A percentile compares a stretch with the other conserved stretches of the same genome.
These are phyloP conservation scores for Hypomesus transpacificus DNA, from an alignment of 2,113 vertebrate species.

Conservation along the genomic window DNA sequence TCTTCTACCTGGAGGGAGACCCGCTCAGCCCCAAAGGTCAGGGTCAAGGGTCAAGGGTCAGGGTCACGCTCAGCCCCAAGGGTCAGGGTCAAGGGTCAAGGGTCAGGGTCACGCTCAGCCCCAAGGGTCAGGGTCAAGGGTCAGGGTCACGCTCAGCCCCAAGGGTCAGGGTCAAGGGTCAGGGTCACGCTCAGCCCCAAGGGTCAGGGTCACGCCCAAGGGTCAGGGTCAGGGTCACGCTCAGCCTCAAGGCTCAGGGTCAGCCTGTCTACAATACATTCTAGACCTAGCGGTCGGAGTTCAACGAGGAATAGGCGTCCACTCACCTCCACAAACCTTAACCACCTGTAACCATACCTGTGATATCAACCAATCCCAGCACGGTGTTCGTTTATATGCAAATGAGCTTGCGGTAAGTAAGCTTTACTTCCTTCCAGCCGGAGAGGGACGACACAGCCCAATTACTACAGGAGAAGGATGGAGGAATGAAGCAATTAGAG, in stretches of 20 bases:
- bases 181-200: slow-evolving; percentile 76
- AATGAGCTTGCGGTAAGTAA: too few relatives aligned
- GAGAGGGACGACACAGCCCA: too few relatives aligned
- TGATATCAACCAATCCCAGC: too few relatives aligned
- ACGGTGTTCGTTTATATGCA: too few relatives aligned
- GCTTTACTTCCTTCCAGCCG: too few relatives aligned
- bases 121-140: slow-evolving; percentile 74
- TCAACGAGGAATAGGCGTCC: too few relatives aligned
- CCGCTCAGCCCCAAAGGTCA: slow-evolving; percentile 84
- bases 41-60: background rate
- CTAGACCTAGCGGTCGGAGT: too few relatives aligned
- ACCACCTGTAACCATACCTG: too few relatives aligned
- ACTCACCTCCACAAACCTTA: too few relatives aligned
- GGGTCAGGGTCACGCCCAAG: slow-evolving; percentile 74
- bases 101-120: slow-evolving; percentile 66
- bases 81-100: background rate
- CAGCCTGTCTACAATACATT: too few relatives aligned
- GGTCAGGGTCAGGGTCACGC: background rate
- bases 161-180: background rate
- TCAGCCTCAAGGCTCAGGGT: background rate
- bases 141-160: background rate
- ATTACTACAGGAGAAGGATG: too few relatives aligned
- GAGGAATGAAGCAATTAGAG: too few relatives aligned
- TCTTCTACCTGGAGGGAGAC: slow-evolving; percentile 79
- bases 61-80: background rate